Evolutionary conservation across 2,113 vertebrate species (phyloP), one percentile per base, ranked within the genome.

Genomic region (Cheirogaleus medius): DNA sequence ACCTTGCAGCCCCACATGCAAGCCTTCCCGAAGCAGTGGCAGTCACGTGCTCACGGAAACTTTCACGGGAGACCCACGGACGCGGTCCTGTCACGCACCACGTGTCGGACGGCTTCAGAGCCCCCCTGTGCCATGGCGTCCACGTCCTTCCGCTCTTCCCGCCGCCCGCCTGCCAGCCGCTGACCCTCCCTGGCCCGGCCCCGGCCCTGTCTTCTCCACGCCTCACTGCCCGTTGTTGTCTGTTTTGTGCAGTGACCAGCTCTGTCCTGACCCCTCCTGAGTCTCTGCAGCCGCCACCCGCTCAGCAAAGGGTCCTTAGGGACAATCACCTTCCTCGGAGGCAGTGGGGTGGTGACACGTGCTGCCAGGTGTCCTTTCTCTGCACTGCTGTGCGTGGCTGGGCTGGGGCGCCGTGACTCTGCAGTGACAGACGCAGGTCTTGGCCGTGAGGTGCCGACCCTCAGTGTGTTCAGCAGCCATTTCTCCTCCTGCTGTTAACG

Each of bases 371-470:
- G 58, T 39, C 78, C 14, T 66, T 32, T 34, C 49, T 77, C n/a
- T 63, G 5, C 25, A 27, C 1, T 3, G 3, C 63, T 9, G 6
- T 3, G 2, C 3, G 3, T 14, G 11, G 10, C 15, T 34, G 7
- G 44, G 34, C 14, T 49, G 29, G 21, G 29, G 23, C 39, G 32
- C 81, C 15, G 18, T 5, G 11, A 17, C 8, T 20, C 25, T 39
- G 3, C 8, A 0, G 32, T 27, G 37, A 49, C 71, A 42, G 32
- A n/a, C 34, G n/a, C 32, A n/a, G 52, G 42, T 23, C 6, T 73
- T 47, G 21, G 81, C 42, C 21, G 17, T 6, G 29, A 39, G 52
- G 10, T 49, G 63, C 18, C 83, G 25, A 73, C n/a, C 6, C 37
- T 78, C 10, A 23, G 18, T 58, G 20, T 34, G 8, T 42, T 64